These are phyloP conservation scores for Ennomos fuscantarius DNA, from an alignment of 2,888 invertebrate genomes.

Conservation along the genomic window DNA sequence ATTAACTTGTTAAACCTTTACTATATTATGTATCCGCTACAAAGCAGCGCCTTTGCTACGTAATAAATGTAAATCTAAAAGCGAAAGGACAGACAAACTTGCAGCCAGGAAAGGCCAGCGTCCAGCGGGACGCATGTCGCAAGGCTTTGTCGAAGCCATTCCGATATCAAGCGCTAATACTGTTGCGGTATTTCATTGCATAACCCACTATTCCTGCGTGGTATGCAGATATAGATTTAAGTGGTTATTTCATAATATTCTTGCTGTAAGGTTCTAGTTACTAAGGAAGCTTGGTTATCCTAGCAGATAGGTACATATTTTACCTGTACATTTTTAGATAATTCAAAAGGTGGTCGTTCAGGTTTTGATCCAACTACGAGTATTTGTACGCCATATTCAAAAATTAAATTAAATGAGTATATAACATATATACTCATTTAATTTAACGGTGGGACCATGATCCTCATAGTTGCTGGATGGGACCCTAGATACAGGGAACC, in stretches of 20 bases:
- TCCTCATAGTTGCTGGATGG: too few relatives aligned
- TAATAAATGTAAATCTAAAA: constrained; percentile 24
- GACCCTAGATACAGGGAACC: too few relatives aligned
- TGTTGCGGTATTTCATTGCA: constrained; percentile 43
- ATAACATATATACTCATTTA: too few relatives aligned
- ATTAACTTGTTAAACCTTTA: background rate
- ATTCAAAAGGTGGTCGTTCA: too few relatives aligned
- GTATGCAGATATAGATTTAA: constrained; percentile 25
- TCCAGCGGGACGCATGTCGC: constrained; percentile 54
- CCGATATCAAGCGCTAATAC: constrained; percentile 38
- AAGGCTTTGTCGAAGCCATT: constrained; percentile 43
- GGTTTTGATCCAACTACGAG: too few relatives aligned
- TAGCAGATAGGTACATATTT: too few relatives aligned
- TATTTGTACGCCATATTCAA: too few relatives aligned
- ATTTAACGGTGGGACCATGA: too few relatives aligned
- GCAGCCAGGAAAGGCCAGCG: constrained; percentile 53
- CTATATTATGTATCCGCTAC: constrained; percentile 9
- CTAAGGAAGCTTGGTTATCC: background rate
- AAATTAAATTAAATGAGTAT: too few relatives aligned
- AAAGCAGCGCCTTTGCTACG: constrained; percentile 8
- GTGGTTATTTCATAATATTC: constrained; percentile 14
- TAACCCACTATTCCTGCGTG: constrained; percentile 31
- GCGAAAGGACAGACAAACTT: constrained; percentile 33
- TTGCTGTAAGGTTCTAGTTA: background rate
- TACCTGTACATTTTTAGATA: too few relatives aligned